Conservation (phyloP, 2,797 vertebrate genomes). For the Melanotaenia nigrans region DNA sequence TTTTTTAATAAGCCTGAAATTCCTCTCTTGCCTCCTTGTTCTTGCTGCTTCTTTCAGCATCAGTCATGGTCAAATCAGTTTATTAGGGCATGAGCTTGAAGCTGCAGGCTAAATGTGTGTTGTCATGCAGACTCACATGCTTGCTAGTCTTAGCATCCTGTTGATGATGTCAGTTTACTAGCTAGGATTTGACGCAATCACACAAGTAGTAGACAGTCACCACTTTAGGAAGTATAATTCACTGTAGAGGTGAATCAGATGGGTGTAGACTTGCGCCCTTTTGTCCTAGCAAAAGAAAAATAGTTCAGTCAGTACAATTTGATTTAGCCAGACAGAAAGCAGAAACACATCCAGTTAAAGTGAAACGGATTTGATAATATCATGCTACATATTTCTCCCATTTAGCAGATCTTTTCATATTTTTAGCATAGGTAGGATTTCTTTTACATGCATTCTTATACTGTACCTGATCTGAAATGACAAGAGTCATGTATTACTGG, state of each 20-base stretch:
- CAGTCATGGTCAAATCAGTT: constrained; percentile 56
- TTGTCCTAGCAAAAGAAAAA: not conserved
- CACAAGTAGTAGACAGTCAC: not conserved
- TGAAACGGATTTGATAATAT: not conserved
- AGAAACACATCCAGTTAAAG: not conserved
- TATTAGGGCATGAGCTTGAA: constrained; percentile 67
- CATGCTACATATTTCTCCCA: too few relatives aligned
- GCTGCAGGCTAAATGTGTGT: constrained; percentile 60
- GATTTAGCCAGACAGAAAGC: not conserved
- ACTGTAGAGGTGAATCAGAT: not conserved
- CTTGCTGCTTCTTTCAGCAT: constrained; percentile 29
- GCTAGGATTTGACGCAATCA: constrained; percentile 1
- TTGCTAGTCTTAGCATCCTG: constrained; percentile 34
- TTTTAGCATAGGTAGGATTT: too few relatives aligned
- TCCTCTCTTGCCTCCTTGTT: constrained; percentile 4
- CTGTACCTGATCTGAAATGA: too few relatives aligned
- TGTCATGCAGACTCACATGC: constrained; percentile 61
- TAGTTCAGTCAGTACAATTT: too few relatives aligned
- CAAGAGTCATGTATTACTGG: not conserved
- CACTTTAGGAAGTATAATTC: not conserved
- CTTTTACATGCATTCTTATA: too few relatives aligned
- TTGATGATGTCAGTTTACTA: constrained; percentile 25
- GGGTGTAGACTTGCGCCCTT: not conserved
- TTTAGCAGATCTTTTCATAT: too few relatives aligned
- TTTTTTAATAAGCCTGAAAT: constrained; percentile 19